These are phyloP conservation scores for Cheumatopsyche charites DNA, from an alignment of 1,140 invertebrate species.

Conservation along the genomic window DNA sequence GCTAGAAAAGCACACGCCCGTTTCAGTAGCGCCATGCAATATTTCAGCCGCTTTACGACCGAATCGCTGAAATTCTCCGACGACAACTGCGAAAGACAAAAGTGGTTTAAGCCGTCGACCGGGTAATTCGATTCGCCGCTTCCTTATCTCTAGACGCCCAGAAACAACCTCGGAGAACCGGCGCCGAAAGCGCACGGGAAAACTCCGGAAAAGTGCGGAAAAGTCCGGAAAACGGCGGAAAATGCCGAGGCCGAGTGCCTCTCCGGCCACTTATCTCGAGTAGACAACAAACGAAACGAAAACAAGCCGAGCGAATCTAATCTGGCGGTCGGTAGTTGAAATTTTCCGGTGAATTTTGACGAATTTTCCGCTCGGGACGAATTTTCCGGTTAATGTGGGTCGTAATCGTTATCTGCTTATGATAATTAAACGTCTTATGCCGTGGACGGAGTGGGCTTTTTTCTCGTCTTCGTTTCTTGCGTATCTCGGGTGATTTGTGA, in stretches of 20 bases:
- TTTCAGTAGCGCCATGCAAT: neutral
- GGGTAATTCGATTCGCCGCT: slow-evolving; percentile 43
- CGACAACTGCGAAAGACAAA: slow-evolving; percentile 39
- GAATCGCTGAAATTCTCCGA: slow-evolving; percentile 18
- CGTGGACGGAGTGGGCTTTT: neutral
- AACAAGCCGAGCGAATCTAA: no score
- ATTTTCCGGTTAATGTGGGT: neutral
- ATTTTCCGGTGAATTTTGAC: no score
- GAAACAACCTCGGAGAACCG: slow-evolving; percentile 8
- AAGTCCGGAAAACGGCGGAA: no score
- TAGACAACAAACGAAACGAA: no score
- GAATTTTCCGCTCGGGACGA: no score
- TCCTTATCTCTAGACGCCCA: slow-evolving; percentile 35
- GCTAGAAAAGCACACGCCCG: neutral
- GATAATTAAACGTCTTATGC: neutral
- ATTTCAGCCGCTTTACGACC: slow-evolving; percentile 1
- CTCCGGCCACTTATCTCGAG: no score
- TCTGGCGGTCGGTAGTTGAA: no score
- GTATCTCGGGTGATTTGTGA: no score
- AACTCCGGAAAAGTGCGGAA: no score
- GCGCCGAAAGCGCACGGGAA: no score
- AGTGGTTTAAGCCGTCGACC: slow-evolving; percentile 26
- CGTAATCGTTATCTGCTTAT: slow-evolving; percentile 8
- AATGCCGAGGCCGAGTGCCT: no score
- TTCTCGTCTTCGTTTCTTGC: no score